Base-by-base conservation (phyloP, 92 coral and sea anemone species). In the Zoanthus sociatus region DNA sequence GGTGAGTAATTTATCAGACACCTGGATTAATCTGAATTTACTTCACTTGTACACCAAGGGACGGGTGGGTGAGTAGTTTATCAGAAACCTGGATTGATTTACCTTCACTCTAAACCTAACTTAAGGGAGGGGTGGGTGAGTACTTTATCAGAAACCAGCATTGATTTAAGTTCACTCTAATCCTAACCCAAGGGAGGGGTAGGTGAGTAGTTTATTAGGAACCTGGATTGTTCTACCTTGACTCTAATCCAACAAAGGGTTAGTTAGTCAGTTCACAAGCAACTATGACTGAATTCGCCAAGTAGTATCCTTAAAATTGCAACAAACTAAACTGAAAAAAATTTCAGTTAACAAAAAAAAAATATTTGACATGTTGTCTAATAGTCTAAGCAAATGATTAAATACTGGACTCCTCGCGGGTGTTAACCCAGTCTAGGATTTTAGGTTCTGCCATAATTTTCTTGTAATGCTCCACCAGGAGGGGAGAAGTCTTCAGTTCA, bases 391-490 rank as follows among this genome's bases (percentile, higher is more conserved):
- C 55, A 50, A 11, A 50, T 50, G 55, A 63, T 73, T 12, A 73
- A 45, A 73, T 17, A 7, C 56, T 14, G 6, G 78, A 73, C n/a
- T 73, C 78, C 11, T 73, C 78, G 15, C 78, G 55, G 55, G 78
- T 73, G 17, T 73, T 73, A 11, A 73, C 46, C 78, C 78, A 73
- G 78, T 73, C 46, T 14, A 73, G 56, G 14, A 73, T 73, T 10
- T 73, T 73, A 6, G 78, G 78, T 44, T 73, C 78, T 0, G 55
- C 58, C 74, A 85, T 60, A 51, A 85, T 82, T 51, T 73, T 73
- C 21, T 85, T 85, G 82, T 74, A 75, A 85, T 74, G 88, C 1
- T 60, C 83, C 73, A 63, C 53, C 31, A 77, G 66, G n/a, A 89
- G 37, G 1, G 89, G 89, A 26, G 53, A 20, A 0, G 78, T 53